phyloP scores from a whole-genome alignment of 2,113 vertebrate species.

The Trichomycterus rosablanca region DNA sequence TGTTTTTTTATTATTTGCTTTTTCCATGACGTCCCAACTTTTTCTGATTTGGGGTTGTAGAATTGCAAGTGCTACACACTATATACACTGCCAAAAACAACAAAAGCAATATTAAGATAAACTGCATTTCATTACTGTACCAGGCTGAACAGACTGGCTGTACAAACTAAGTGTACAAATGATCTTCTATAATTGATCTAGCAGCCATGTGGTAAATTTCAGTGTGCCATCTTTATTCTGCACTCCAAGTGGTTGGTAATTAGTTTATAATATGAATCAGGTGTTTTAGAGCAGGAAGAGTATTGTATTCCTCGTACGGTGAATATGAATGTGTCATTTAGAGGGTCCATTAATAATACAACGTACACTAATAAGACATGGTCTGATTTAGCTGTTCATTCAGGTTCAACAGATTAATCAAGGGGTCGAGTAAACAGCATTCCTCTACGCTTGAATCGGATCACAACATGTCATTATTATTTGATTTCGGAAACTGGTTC shows the following conservation, averaged over 20 bases:
- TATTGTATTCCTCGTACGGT: background rate
- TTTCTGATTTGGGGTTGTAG: too few species aligned
- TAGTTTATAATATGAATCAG: slow-evolving; percentile 11
- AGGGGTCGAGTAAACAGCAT: too few species aligned
- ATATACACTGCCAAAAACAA: too few species aligned
- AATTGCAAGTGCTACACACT: background rate
- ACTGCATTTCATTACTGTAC: background rate
- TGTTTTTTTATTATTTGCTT: too few species aligned
- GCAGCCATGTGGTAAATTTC: background rate
- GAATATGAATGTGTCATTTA: background rate
- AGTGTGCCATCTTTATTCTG: background rate
- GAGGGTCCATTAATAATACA: too few species aligned
- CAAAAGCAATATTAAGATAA: background rate
- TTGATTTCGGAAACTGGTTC: too few species aligned
- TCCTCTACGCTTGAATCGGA: too few species aligned
- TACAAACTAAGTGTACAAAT: background rate
- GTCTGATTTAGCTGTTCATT: too few species aligned
- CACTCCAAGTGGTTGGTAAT: slow-evolving; percentile 1
- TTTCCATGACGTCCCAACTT: too few species aligned
- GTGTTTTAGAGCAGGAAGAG: background rate
- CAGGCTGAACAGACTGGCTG: background rate
- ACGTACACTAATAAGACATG: too few species aligned
- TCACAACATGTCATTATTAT: too few species aligned
- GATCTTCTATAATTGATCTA: slow-evolving; percentile 1
- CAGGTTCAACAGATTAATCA: too few species aligned